Base-by-base conservation (phyloP, 2,888 invertebrate genomes). In the Catocala sponsa region DNA sequence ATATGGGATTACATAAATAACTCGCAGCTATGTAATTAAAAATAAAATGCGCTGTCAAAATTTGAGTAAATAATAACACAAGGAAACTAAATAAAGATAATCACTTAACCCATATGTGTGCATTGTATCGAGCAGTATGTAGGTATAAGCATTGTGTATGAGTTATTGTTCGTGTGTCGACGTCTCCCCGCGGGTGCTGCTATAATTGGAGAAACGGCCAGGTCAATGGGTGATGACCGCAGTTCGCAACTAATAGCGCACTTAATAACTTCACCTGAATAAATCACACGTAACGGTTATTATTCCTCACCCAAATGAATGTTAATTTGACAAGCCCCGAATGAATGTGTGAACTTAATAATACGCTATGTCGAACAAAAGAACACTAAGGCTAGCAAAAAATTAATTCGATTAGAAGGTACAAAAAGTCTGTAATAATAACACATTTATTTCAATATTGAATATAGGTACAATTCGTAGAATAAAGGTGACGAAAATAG, bases 181-280 rank as follows among this genome's bases (percentile, higher is more conserved):
- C 74, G 62, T 77, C 78, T 76, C 82, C 84, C 86, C 85, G 83
- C 80, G 65, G 85, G 85, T 82, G 80, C 70, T 81, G 66, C 59
- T 81, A 80, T 87, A 88, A 88, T 89, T 88, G 85, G 82, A 85
- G 87, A 87, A 84, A 81, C 83, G 75, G 74, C 77, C 80, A 74
- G 90, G 90, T 90, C 88, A 90, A 81, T 85, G 86, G 87, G 89
- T 89, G 88, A 86, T 79, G 86, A 87, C 85, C 86, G 82, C 74
- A 77, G 77, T 75, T 79, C 75, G 75, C 73, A 67, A 69, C 78
- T 81, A 82, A 83, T 82, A 80, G 70, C 78, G 72, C 73, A 76
- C 82, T 82, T 85, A 89, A 87, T 86, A 88, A 79, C 85, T 80
- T 83, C 84, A 83, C 86, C 86, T 84, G 83, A 87, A 89, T 88